Percentiles rank a stretch among this genome's conserved stretches.
phyloP scores from a whole-genome alignment of 1,140 invertebrate genomes.

The Bombus vancouverensis region DNA sequence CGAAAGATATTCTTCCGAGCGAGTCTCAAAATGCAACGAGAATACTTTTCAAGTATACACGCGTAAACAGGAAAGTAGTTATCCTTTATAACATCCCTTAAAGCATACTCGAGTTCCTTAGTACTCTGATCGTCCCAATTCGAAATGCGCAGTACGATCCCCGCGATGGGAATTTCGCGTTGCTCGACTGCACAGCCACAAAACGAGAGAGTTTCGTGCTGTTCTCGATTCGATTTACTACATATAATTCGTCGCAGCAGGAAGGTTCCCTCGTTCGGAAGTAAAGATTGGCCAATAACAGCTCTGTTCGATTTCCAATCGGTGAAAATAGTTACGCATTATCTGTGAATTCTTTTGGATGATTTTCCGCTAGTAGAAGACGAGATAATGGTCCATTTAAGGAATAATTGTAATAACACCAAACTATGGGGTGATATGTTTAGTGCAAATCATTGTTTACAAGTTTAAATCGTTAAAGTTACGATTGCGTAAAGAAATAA shows the following conservation, averaged over 20 bases:
- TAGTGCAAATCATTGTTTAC: too few species aligned
- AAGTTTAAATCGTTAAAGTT: too few species aligned
- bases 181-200: neutral
- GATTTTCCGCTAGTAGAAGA: too few species aligned
- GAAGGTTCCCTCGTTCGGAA: constrained; percentile 6
- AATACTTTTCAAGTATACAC: neutral
- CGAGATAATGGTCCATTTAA: too few species aligned
- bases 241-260: constrained; percentile 31
- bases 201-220: constrained; percentile 1
- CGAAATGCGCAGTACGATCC: constrained; percentile 24
- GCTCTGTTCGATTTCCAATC: constrained; percentile 10
- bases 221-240: constrained; percentile 3
- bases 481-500: too few species aligned
- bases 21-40: too few species aligned
- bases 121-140: neutral
- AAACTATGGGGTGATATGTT: too few species aligned
- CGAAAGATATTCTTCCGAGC: neutral
- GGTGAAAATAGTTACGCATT: neutral
- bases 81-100: constrained; percentile 11
- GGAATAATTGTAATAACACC: too few species aligned
- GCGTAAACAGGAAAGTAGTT: constrained; percentile 22
- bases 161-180: neutral
- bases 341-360: neutral
- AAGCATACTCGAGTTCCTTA: neutral
- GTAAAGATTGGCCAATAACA: too few species aligned